A percentile compares a stretch with the other conserved stretches of the same genome.
Conservation (phyloP, 2,797 vertebrate species). For the Hippopotamyrus pictus region DNA sequence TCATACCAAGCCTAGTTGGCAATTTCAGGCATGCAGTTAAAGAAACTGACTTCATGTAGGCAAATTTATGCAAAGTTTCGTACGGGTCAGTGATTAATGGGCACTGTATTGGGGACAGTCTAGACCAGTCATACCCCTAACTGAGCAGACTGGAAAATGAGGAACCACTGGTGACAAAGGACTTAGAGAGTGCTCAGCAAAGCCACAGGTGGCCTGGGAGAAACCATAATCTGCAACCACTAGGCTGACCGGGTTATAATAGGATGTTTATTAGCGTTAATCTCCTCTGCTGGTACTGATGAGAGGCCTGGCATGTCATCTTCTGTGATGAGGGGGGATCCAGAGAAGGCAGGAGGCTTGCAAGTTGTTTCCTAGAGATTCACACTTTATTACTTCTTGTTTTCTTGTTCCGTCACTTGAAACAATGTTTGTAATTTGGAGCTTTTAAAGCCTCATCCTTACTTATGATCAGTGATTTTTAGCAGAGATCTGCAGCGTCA, state of each 20-base stretch:
- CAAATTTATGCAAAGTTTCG: not conserved
- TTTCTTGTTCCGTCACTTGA: not conserved
- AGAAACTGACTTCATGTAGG: not conserved
- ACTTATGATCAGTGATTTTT: not conserved
- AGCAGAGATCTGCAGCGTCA: not conserved
- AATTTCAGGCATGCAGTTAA: not conserved
- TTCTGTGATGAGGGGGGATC: not conserved
- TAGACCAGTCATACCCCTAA: not conserved
- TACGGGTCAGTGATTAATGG: not conserved
- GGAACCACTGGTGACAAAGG: not conserved
- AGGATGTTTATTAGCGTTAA: not conserved
- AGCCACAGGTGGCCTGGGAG: not conserved
- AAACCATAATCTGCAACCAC: not conserved
- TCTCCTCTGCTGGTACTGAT: not conserved
- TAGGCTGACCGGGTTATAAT: not conserved
- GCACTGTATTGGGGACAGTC: not conserved
- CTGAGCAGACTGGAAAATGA: not conserved
- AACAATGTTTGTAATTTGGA: not conserved
- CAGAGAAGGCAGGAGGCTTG: not conserved
- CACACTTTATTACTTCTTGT: not conserved
- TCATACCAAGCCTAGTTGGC: not conserved
- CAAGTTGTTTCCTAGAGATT: not conserved
- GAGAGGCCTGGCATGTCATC: not conserved
- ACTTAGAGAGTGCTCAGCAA: not conserved
- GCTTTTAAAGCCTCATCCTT: not conserved